Evolutionary conservation across 2,113 vertebrate species (phyloP).

Genomic region (Smithornis capensis): DNA sequence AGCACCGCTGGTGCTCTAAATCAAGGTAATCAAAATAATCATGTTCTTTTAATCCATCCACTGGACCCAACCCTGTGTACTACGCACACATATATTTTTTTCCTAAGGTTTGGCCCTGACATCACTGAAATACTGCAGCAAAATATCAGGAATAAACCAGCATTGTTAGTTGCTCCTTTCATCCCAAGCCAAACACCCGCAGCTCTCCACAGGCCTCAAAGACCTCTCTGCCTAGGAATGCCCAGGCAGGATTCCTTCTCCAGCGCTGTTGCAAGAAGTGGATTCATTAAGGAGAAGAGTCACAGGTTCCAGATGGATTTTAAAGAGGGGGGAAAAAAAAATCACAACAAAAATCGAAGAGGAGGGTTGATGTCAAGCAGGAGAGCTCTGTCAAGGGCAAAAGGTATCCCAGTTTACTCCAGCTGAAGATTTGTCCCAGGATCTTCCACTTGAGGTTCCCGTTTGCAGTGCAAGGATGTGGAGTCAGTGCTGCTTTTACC

Average conservation of each 20-base stretch:
- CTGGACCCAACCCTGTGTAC: background rate
- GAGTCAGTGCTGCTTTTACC: fast-evolving
- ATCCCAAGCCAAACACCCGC: constrained; percentile 41
- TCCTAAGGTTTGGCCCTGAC: constrained; percentile 16
- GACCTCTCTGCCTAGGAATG: background rate
- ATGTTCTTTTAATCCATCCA: constrained; percentile 31
- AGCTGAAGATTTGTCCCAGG: background rate
- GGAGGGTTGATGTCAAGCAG: background rate
- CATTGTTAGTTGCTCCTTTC: constrained; percentile 26
- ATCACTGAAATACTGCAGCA: constrained; percentile 30
- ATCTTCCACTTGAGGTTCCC: background rate
- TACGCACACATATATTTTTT: background rate
- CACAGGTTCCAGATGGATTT: background rate
- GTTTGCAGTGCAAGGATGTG: background rate
- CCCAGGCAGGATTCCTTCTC: background rate
- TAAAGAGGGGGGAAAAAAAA: background rate
- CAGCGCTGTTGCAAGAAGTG: background rate
- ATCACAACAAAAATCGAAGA: background rate
- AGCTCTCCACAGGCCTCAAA: background rate
- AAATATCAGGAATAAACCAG: constrained; percentile 34
- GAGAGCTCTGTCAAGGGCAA: background rate
- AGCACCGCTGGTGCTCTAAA: background rate
- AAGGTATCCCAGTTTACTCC: background rate
- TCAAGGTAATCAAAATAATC: constrained; percentile 56
- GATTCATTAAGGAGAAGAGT: background rate